Conservation (phyloP, 2,797 vertebrate species). For the Aeoliscus strigatus region DNA sequence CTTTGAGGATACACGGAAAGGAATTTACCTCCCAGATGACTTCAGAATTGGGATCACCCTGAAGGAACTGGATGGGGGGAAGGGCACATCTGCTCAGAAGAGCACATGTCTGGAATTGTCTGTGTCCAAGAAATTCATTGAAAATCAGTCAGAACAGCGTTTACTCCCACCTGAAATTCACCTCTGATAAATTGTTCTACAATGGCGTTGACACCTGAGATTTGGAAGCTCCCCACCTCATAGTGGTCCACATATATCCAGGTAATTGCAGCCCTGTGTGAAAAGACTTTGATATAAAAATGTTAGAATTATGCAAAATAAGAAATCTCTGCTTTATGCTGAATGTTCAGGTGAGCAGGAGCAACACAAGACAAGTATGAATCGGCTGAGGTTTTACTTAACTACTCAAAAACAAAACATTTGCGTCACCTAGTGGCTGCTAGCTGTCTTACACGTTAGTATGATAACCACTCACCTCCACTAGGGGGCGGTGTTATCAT, state of each 20-base stretch:
- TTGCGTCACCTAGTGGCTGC: conserved; percentile 48
- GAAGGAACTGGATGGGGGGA: conserved; percentile 4
- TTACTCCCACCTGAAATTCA: too few species aligned
- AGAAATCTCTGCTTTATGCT: too few species aligned
- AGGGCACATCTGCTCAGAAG: conserved; percentile 20
- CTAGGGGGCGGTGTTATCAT: conserved; percentile 7
- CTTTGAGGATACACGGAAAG: conserved; percentile 10
- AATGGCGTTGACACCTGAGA: background rate
- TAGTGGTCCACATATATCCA: background rate
- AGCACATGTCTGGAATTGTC: too few species aligned
- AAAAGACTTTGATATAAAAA: background rate
- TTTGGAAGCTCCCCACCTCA: conserved; percentile 1
- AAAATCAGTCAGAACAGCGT: too few species aligned
- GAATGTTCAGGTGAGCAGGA: too few species aligned
- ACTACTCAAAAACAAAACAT: conserved; percentile 13
- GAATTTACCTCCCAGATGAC: conserved; percentile 14
- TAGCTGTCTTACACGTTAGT: background rate
- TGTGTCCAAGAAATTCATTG: too few species aligned
- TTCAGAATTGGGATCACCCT: conserved; percentile 7
- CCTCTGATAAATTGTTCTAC: too few species aligned
- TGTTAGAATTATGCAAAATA: too few species aligned
- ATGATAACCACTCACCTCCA: background rate
- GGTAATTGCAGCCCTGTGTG: background rate
- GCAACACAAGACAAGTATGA: conserved; percentile 1
- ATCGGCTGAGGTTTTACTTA: too few species aligned